Evolutionary conservation across 2,113 vertebrate species (phyloP).

Genomic region (Pelecanoides urinatrix): DNA sequence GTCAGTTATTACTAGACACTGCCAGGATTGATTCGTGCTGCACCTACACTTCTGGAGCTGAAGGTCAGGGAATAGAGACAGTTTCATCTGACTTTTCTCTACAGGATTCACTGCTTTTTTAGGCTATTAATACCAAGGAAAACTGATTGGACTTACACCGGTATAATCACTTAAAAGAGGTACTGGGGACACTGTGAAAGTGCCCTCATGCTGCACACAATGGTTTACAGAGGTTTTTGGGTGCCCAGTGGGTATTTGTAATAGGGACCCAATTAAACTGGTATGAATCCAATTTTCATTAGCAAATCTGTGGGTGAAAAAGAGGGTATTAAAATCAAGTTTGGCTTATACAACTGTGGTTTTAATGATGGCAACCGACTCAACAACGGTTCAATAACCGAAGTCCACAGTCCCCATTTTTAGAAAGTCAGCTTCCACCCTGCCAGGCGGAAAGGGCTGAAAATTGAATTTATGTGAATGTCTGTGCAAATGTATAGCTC

Average conservation of each 20-base stretch:
- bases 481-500: neutral
- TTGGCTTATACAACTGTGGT: neutral
- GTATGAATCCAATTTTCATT: neutral
- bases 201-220: neutral
- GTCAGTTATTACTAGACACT: neutral
- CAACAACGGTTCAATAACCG: neutral
- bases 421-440: neutral
- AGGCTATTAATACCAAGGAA: neutral
- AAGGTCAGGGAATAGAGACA: neutral
- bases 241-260: neutral
- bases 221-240: neutral
- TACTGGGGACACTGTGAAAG: neutral
- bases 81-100: conserved; percentile 43
- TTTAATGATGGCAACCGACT: neutral
- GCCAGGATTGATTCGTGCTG: neutral
- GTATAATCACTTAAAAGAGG: neutral
- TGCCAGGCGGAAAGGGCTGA: neutral
- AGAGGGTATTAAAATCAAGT: neutral
- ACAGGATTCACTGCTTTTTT: conserved; percentile 30
- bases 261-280: neutral
- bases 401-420: neutral
- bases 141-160: conserved; percentile 9
- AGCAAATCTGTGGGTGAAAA: neutral
- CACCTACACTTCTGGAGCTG: neutral
- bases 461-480: neutral